Evolutionary conservation across 2,888 invertebrate genomes (phyloP).

Genomic region (Aromia moschata): DNA sequence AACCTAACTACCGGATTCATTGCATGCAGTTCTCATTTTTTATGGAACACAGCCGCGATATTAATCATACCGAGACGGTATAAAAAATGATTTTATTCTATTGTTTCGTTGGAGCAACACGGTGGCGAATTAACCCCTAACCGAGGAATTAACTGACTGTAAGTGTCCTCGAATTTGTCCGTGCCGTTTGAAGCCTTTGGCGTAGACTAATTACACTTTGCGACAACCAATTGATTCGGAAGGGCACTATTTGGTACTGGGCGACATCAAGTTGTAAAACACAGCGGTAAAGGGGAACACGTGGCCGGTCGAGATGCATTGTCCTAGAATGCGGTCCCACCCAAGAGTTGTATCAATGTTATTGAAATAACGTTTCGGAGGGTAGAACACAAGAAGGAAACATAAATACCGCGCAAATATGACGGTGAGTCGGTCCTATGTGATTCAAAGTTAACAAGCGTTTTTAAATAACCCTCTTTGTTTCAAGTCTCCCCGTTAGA

Average conservation of each 20-base stretch:
- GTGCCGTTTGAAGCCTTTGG: constrained; percentile 56
- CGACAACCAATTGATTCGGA: constrained; percentile 52
- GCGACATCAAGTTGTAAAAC: constrained; percentile 50
- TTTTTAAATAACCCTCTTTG: too few species aligned
- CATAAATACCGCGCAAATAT: constrained; percentile 43
- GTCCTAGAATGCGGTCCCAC: constrained; percentile 44
- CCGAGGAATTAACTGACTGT: constrained; percentile 55
- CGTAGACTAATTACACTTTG: constrained; percentile 55
- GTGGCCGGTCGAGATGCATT: constrained; percentile 47
- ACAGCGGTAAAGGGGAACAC: constrained; percentile 50
- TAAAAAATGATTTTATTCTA: background rate
- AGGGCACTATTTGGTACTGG: constrained; percentile 41
- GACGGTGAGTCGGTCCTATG: constrained; percentile 19
- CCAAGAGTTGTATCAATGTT: constrained; percentile 52
- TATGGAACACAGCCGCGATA: background rate
- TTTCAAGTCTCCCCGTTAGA: too few species aligned
- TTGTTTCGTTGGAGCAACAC: background rate
- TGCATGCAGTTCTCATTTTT: background rate
- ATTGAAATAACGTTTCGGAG: constrained; percentile 53
- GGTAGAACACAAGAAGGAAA: constrained; percentile 47
- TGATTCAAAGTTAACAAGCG: constrained; percentile 31
- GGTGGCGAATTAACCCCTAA: background rate
- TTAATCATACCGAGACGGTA: background rate
- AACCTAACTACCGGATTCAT: background rate
- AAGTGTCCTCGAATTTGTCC: constrained; percentile 60